Conservation (phyloP, 2,888 invertebrate genomes). For the Athalia cordata region DNA sequence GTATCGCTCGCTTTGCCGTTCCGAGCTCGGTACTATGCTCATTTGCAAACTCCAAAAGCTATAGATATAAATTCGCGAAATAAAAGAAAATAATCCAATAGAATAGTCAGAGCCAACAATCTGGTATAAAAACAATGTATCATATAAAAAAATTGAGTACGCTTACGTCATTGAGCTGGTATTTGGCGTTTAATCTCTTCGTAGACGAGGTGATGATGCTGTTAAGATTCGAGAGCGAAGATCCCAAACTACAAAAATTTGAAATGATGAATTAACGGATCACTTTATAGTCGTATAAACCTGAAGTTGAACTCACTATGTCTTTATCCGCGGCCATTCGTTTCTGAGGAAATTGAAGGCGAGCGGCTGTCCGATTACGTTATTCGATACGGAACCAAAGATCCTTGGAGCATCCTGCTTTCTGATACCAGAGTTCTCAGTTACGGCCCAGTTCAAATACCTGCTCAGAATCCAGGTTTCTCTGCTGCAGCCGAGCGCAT, state of each 20-base stretch:
- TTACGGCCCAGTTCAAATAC: constrained; percentile 84
- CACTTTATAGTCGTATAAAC: background rate
- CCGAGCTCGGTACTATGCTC: constrained; percentile 82
- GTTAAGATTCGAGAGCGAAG: constrained; percentile 81
- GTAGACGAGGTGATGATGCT: constrained; percentile 84
- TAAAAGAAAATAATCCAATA: too few species aligned
- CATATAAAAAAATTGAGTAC: too few species aligned
- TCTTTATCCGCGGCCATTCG: constrained; percentile 83
- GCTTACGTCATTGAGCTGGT: constrained; percentile 85
- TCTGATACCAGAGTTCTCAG: constrained; percentile 84
- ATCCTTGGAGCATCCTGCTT: constrained; percentile 89
- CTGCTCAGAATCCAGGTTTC: constrained; percentile 88
- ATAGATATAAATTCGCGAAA: background rate
- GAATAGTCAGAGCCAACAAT: too few species aligned
- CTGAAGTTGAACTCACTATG: constrained; percentile 80
- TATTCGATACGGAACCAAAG: constrained; percentile 84
- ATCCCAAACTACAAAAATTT: constrained; percentile 79
- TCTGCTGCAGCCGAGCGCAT: constrained; percentile 87
- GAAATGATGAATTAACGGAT: constrained; percentile 6
- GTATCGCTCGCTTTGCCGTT: constrained; percentile 80
- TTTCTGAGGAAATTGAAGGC: constrained; percentile 86
- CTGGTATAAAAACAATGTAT: too few species aligned
- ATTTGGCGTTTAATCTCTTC: constrained; percentile 83
- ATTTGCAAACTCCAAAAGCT: constrained; percentile 76
- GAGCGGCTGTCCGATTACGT: constrained; percentile 87